Base-by-base conservation (phyloP, 2,888 invertebrate genomes). In the Dermolepida albohirtum region DNA sequence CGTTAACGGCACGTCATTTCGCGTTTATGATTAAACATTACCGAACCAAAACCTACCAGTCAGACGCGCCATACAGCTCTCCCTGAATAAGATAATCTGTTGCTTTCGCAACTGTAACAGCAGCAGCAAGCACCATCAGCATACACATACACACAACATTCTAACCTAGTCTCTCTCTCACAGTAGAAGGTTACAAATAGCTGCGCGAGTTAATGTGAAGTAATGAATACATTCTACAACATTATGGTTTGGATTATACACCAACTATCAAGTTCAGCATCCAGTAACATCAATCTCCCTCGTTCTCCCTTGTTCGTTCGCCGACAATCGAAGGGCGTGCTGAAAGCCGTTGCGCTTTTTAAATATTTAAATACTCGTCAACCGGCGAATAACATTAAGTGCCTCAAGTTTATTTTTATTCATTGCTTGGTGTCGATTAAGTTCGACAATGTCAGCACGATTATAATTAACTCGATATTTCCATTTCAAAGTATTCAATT, bases 141-240 rank as follows among this genome's bases (percentile, higher is more conserved):
- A 17, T 39, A 39, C 14, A 11, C 39, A 55, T 8, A 57, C 44
- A 27, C 29, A 44, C 43, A 43, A 11, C 1, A 55, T 17, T 17
- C 67, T 70, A 67, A 64, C 65, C 68, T 72, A 14, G 47, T 8
- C 44, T 29, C 44, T 57, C 57, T 43, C 27, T n/a, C 57, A 27
- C 55, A n/a, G 44, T 44, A 57, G 75, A 74, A 72, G 73, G 76
- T 80, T 79, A 82, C 81, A 81, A 82, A 82, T 81, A 78, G 79
- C 80, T 78, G 72, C 70, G 77, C 75, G 79, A 80, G 80, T 81
- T 81, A 82, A 82, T 80, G 80, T 76, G 81, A 79, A 82, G 81
- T 82, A 83, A 83, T 83, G 82, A 83, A 83, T 83, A 82, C 82
- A 83, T 82, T 82, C 82, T 81, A 81, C 81, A 81, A 80, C 80